Percentiles rank a stretch among this genome's conserved stretches.
Evolutionary conservation across 2,888 invertebrate genomes (phyloP).

Genomic region (Parthenolecanium corni): DNA sequence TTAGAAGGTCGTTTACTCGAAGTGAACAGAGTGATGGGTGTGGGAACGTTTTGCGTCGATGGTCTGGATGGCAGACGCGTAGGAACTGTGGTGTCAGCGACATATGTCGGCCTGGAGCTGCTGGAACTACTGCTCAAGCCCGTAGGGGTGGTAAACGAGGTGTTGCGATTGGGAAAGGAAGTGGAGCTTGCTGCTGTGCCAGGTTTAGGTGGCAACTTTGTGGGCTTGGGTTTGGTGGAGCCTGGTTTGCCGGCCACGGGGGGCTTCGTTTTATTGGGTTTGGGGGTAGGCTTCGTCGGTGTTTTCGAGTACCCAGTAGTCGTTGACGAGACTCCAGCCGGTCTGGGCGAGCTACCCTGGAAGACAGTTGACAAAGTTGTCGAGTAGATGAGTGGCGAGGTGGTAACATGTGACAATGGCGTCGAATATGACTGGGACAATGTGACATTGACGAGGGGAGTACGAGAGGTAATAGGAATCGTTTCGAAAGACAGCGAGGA

Average conservation of each 20-base stretch:
- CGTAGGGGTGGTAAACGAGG: neutral
- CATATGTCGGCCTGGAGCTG: constrained; percentile 3
- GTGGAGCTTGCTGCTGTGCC: constrained; percentile 29
- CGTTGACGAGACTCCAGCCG: constrained; percentile 7
- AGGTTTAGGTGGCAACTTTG: constrained; percentile 29
- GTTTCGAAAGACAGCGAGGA: constrained; percentile 33
- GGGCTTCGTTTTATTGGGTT: constrained; percentile 32
- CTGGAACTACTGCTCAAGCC: no score
- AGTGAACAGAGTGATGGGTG: constrained; percentile 22
- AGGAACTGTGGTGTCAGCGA: constrained; percentile 18
- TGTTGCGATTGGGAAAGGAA: constrained; percentile 26
- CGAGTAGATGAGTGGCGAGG: constrained; percentile 21
- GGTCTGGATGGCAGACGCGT: constrained; percentile 10
- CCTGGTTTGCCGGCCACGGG: constrained; percentile 33
- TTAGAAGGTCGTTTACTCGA: constrained; percentile 17
- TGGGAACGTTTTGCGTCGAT: constrained; percentile 9
- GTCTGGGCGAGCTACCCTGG: constrained; percentile 21
- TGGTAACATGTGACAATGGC: constrained; percentile 28
- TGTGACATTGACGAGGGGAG: constrained; percentile 32
- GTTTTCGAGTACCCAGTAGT: constrained; percentile 21
- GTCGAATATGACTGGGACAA: constrained; percentile 29
- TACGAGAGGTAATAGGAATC: constrained; percentile 33
- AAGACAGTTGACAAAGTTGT: constrained; percentile 27
- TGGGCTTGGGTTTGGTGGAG: constrained; percentile 29
- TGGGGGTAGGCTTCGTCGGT: constrained; percentile 14